phyloP scores from a whole-genome alignment of 2,113 vertebrate species.

The Pristiophorus japonicus region DNA sequence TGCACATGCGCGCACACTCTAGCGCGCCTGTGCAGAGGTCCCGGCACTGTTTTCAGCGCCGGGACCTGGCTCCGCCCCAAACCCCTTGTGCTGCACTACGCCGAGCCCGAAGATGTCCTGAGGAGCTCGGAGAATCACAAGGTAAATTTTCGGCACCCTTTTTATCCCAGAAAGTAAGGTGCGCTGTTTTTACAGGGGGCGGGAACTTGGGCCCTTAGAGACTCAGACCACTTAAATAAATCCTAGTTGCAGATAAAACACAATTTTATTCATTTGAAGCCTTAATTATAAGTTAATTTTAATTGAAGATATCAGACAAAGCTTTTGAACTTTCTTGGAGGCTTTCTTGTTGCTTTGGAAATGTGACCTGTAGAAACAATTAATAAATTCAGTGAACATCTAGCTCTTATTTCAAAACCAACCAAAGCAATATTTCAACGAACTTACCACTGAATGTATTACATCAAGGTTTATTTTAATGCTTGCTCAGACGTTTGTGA shows the following conservation, averaged over 20 bases:
- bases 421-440: background rate
- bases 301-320: background rate
- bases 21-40: too few relatives aligned
- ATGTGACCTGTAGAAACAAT: background rate
- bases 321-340: slow-evolving; percentile 13
- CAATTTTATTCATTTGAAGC: slow-evolving; percentile 5
- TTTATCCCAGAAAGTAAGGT: too few relatives aligned
- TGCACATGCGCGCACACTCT: too few relatives aligned
- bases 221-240: background rate
- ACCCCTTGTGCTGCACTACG: too few relatives aligned
- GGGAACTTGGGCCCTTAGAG: too few relatives aligned
- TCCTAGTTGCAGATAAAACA: background rate
- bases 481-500: background rate
- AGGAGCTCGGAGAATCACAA: too few relatives aligned
- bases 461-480: background rate
- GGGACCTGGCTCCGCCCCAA: too few relatives aligned
- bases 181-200: too few relatives aligned
- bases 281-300: slow-evolving; percentile 1
- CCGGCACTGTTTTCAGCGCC: too few relatives aligned
- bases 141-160: too few relatives aligned
- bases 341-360: background rate
- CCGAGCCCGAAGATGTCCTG: too few relatives aligned
- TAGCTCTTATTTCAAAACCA: background rate
- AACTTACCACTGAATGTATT: background rate
- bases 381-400: background rate